These are phyloP conservation scores for Allolobophora icterica DNA, from an alignment of 2,888 invertebrate species.

Conservation along the genomic window DNA sequence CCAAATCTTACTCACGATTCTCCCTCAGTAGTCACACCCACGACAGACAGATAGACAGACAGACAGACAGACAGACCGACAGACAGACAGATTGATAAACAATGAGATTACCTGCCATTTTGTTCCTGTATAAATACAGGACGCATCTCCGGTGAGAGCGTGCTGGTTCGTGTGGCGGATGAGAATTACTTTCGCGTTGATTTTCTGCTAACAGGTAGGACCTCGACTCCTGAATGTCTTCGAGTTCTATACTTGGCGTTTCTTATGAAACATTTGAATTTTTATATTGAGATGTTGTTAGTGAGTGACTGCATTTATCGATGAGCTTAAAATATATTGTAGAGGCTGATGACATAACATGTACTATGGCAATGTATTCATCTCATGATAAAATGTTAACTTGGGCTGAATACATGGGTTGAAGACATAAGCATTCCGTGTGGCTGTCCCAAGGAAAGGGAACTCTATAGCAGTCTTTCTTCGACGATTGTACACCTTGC, in stretches of 20 bases:
- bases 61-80: not conserved
- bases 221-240: not conserved
- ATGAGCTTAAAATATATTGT: too few species aligned
- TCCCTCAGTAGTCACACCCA: not conserved
- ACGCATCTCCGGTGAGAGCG: not conserved
- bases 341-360: too few species aligned
- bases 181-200: not conserved
- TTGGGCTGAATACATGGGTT: too few species aligned
- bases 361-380: too few species aligned
- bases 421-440: too few species aligned
- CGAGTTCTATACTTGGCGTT: not conserved
- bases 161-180: not conserved
- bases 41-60: not conserved
- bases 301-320: not conserved
- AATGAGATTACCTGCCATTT: not conserved
- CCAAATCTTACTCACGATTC: conserved; percentile 1
- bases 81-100: not conserved
- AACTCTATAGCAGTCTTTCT: too few species aligned
- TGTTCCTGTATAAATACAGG: conserved; percentile 2
- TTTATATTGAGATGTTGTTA: not conserved
- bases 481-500: too few species aligned
- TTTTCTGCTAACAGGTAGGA: not conserved
- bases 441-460: too few species aligned
- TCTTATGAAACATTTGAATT: not conserved
- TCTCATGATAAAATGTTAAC: too few species aligned